These are phyloP conservation scores for Leptonema lineaticorne DNA, from an alignment of 1,140 invertebrate species.

Conservation along the genomic window DNA sequence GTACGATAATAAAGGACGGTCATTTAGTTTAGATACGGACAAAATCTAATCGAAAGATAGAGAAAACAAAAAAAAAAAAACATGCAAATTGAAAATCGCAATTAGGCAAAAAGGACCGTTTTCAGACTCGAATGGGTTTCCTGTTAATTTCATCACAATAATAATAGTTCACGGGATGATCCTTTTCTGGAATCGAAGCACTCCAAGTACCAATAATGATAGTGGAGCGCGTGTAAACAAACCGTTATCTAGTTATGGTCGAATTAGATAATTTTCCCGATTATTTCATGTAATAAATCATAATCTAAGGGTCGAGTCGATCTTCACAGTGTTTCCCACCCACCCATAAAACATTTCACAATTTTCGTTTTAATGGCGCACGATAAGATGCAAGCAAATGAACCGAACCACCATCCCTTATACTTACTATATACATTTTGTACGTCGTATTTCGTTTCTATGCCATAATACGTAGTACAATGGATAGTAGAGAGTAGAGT, in stretches of 20 bases:
- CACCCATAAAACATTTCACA: not conserved
- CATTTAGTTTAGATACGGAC: too few species aligned
- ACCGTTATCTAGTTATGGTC: slow-evolving; percentile 9
- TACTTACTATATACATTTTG: too few species aligned
- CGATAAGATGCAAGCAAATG: slow-evolving; percentile 25
- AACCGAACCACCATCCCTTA: too few species aligned
- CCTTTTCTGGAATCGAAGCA: not conserved
- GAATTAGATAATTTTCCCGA: slow-evolving; percentile 27
- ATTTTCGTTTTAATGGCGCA: slow-evolving; percentile 2
- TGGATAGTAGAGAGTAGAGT: slow-evolving; percentile 19
- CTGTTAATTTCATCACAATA: not conserved
- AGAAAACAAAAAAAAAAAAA: too few species aligned
- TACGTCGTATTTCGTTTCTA: too few species aligned
- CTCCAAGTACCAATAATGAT: not conserved
- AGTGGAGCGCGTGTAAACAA: not conserved
- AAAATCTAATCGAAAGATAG: too few species aligned
- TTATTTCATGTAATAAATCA: slow-evolving; percentile 25
- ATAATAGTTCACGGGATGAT: not conserved
- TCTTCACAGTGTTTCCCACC: not conserved
- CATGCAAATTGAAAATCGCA: too few species aligned
- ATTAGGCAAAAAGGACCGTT: too few species aligned
- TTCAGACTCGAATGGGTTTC: not conserved
- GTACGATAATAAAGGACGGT: too few species aligned
- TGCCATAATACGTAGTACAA: too few species aligned
- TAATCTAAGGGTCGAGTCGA: not conserved